Percentiles rank a stretch among this genome's conserved stretches.
phyloP scores from a whole-genome alignment of 2,888 invertebrate species.

The Rhamphomyia laevipes region DNA sequence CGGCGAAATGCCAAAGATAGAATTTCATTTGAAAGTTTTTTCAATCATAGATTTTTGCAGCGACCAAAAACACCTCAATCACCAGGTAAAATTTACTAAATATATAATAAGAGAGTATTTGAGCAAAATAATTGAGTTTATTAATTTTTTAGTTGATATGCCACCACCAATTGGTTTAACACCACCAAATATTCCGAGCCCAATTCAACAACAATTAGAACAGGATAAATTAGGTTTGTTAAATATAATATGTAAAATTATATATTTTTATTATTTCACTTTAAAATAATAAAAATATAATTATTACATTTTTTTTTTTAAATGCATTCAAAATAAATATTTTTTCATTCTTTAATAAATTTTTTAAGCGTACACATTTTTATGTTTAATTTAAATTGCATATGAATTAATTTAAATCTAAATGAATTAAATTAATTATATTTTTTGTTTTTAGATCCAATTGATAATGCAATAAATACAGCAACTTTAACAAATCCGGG shows the following conservation, averaged over 20 bases:
- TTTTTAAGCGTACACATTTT: too few relatives aligned
- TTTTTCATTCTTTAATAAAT: too few relatives aligned
- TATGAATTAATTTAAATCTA: too few relatives aligned
- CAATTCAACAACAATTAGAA: constrained; percentile 39
- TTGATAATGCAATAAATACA: constrained; percentile 42
- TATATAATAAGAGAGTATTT: too few relatives aligned
- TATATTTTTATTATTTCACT: too few relatives aligned
- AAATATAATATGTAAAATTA: too few relatives aligned
- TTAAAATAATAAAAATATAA: too few relatives aligned
- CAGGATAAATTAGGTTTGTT: constrained; percentile 14
- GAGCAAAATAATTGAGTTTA: too few relatives aligned
- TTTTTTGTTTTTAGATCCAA: constrained; percentile 32
- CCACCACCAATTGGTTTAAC: constrained; percentile 27
- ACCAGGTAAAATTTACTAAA: constrained; percentile 31
- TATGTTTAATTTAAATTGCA: too few relatives aligned
- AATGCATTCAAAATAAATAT: too few relatives aligned
- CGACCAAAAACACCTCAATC: constrained; percentile 45
- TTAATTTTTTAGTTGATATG: constrained; percentile 29
- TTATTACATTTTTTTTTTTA: too few relatives aligned
- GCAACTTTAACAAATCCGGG: constrained; percentile 47
- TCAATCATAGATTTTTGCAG: constrained; percentile 83
- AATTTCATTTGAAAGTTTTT: constrained; percentile 93
- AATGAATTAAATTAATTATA: too few relatives aligned
- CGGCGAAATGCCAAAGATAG: constrained; percentile 89
- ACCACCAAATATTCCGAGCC: constrained; percentile 38